Evolutionary conservation across 2,113 vertebrate genomes (phyloP).

Genomic region (Pygoscelis adeliae): DNA sequence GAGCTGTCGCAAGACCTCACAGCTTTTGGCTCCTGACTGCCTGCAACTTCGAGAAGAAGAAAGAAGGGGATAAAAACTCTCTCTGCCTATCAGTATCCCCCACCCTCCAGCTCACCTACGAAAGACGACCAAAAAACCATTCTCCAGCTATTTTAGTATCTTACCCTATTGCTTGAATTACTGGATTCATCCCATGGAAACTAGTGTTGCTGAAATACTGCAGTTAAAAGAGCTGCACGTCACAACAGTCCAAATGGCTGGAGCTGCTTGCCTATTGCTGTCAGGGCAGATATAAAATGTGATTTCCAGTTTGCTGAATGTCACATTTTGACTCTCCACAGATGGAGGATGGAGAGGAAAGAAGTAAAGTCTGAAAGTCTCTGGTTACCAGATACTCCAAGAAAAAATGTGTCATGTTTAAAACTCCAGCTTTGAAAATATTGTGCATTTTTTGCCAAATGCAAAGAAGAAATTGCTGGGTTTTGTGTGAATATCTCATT

Average conservation of each 20-base stretch:
- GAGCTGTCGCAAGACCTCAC: background rate
- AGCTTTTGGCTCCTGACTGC: background rate
- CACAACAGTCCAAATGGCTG: background rate
- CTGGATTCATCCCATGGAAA: background rate
- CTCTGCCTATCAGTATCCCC: background rate
- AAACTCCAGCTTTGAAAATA: slow-evolving; percentile 32
- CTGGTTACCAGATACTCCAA: slow-evolving; percentile 26
- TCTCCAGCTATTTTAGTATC: background rate
- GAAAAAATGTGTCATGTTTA: slow-evolving; percentile 27
- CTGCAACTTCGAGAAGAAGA: background rate
- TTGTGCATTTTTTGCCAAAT: slow-evolving; percentile 38
- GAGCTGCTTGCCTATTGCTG: slow-evolving; percentile 15
- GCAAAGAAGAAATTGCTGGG: background rate
- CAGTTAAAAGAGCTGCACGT: background rate
- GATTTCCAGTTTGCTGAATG: slow-evolving; percentile 50
- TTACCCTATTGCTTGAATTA: background rate
- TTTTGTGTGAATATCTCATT: slow-evolving; percentile 51
- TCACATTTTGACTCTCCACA: slow-evolving; percentile 11
- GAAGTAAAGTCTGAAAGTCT: background rate
- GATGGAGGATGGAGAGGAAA: background rate
- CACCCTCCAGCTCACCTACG: background rate
- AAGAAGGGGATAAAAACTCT: background rate
- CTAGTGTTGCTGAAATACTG: background rate
- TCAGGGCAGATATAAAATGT: slow-evolving; percentile 43
- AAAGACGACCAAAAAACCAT: background rate